Evolutionary conservation across 2,888 invertebrate species (phyloP), one percentile per base, ranked within the genome.

Genomic region (Leucophenga maculata): DNA sequence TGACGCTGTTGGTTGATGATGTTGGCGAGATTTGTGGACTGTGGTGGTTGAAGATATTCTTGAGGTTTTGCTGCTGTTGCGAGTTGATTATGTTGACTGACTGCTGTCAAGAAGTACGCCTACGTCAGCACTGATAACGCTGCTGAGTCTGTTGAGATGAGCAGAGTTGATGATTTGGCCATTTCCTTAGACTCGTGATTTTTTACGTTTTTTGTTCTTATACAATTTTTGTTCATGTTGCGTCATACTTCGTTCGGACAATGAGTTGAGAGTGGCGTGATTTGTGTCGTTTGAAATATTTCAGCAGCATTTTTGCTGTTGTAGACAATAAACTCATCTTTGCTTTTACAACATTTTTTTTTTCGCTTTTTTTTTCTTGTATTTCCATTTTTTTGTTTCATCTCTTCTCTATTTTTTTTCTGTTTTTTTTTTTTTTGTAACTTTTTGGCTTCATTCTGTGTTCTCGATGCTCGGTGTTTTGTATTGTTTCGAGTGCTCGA

Each of bases 351-450:
- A 48, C 48, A n/a, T 48, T 48, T 13, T 48, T 48, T 48, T 16
- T 48, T 48, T n/a, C 13, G 4, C 16, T 62, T 62, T 44, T 55
- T 39, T 62, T 62, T 16, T 62, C n/a, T n/a, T n/a, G n/a, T n/a
- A n/a, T n/a, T n/a, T n/a, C n/a, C n/a, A n/a, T n/a, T n/a, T n/a
- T n/a, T 62, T 62, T 44, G 44, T 44, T 48, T 4, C 16, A 48
- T 48, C 4, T 48, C 4, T 48, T 48, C 16, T 48, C 14, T 48
- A 48, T 48, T 48, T 48, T 48, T 48, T 13, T 48, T 48, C 11
- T 48, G 6, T 48, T 48, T 48, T 48, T 48, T 32, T 32, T 32
- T 32, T 32, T 32, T 32, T 32, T 8, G 32, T 8, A 6, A 32
- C 32, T 32, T 32, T 32, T 32, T 32, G 32, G 8, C 32, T 6